Evolutionary conservation across 1,140 invertebrate genomes (phyloP).

Genomic region (Phenacoccus solenopsis): DNA sequence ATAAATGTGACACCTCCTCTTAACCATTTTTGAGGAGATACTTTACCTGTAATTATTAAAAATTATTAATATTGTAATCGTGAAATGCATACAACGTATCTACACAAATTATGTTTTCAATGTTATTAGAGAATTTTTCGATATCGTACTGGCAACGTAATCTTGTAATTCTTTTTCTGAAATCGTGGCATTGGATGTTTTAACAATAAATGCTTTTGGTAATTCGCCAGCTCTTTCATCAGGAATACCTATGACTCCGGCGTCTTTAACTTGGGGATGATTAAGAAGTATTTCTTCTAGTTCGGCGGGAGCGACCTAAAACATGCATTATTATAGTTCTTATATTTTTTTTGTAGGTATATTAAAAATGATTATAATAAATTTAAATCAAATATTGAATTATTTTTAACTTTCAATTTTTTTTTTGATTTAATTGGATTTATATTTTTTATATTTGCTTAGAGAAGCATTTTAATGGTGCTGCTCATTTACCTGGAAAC

Average conservation of each 20-base stretch:
- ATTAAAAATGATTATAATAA: no score
- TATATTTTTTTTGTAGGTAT: no score
- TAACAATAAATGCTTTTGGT: slow-evolving; percentile 45
- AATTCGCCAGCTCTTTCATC: slow-evolving; percentile 49
- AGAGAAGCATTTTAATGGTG: no score
- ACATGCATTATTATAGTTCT: no score
- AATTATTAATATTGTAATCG: not conserved
- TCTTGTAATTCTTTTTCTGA: slow-evolving; percentile 39
- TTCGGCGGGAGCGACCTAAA: slow-evolving; percentile 47
- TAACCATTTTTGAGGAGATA: slow-evolving; percentile 53
- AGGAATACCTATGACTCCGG: slow-evolving; percentile 56
- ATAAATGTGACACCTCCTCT: slow-evolving; percentile 50
- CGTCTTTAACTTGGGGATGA: slow-evolving; percentile 50
- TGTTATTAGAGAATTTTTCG: not conserved
- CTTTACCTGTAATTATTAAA: slow-evolving; percentile 32
- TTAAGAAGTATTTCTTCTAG: slow-evolving; percentile 53
- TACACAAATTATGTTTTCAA: not conserved
- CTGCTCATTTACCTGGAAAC: slow-evolving; percentile 51
- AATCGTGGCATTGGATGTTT: slow-evolving; percentile 34
- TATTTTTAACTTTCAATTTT: no score
- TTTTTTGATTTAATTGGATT: no score
- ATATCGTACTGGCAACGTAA: slow-evolving; percentile 36
- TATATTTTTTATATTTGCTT: no score
- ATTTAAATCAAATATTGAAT: no score
- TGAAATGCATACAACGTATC: not conserved